A percentile compares a stretch with the other conserved stretches of the same genome.
Evolutionary conservation across 2,113 vertebrate species (phyloP).

Genomic region (Brienomyrus brachyistius): DNA sequence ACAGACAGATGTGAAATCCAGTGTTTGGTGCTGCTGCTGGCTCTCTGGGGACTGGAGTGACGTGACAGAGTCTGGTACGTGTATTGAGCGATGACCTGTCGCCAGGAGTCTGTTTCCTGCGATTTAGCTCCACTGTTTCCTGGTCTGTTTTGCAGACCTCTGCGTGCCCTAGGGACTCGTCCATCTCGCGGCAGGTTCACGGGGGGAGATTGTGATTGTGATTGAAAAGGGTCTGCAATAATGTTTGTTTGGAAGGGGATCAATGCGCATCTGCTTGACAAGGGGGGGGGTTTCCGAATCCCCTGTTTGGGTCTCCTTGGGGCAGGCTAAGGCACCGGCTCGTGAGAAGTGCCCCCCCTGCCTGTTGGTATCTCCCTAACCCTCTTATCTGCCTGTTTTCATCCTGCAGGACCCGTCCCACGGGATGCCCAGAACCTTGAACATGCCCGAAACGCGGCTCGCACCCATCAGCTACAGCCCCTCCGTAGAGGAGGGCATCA

Average conservation of each 20-base stretch:
- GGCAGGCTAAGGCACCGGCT: neutral
- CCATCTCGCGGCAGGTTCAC: neutral
- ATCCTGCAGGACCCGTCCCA: slow-evolving; percentile 68
- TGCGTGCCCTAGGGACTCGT: neutral
- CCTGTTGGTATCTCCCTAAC: neutral
- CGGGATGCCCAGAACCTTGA: slow-evolving; percentile 62
- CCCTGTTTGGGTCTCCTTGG: neutral
- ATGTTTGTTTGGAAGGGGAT: neutral
- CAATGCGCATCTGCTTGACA: neutral
- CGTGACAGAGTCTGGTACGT: too few species aligned
- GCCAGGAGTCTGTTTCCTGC: neutral
- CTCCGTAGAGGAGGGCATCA: slow-evolving; percentile 68
- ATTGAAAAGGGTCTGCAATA: neutral
- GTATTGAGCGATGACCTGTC: neutral
- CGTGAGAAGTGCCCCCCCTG: neutral
- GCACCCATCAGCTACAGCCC: slow-evolving; percentile 67
- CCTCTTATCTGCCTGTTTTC: slow-evolving; percentile 37
- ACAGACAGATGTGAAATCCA: neutral
- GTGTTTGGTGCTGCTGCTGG: neutral
- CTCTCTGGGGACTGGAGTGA: neutral
- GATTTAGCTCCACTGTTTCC: neutral
- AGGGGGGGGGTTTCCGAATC: neutral
- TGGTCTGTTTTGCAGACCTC: neutral
- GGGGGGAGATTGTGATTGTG: neutral
- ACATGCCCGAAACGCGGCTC: slow-evolving; percentile 74